Evolutionary conservation across 2,797 vertebrate species (phyloP).

Genomic region (Pelochelys cantorii): DNA sequence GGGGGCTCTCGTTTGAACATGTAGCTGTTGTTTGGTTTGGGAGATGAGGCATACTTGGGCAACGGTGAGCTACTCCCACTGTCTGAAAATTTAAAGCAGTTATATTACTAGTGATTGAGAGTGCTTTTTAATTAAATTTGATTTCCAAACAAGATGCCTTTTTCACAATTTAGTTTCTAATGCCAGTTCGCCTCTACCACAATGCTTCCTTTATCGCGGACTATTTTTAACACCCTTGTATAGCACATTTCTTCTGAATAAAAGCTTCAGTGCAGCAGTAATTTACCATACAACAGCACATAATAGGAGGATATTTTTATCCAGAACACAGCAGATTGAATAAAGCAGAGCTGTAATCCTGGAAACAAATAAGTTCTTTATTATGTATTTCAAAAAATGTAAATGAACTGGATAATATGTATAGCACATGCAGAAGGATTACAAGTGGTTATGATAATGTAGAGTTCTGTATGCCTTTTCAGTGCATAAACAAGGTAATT

Average conservation of each 20-base stretch:
- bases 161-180: constrained; percentile 66
- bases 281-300: constrained; percentile 55
- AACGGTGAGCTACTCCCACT: constrained; percentile 94
- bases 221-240: constrained; percentile 62
- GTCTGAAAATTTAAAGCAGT: constrained; percentile 89
- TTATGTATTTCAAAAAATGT: constrained; percentile 40
- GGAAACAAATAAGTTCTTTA: constrained; percentile 62
- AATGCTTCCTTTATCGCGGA: constrained; percentile 58
- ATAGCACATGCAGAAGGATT: constrained; percentile 51
- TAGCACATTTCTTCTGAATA: constrained; percentile 69
- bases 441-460: constrained; percentile 49
- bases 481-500: constrained; percentile 35
- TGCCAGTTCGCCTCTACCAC: constrained; percentile 59
- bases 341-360: constrained; percentile 68
- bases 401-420: constrained; percentile 56
- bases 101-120: constrained; percentile 85
- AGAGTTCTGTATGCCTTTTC: background rate
- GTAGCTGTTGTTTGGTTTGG: constrained; percentile 99
- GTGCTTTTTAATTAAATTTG: constrained; percentile 77
- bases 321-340: constrained; percentile 39
- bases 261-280: constrained; percentile 62
- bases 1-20: constrained; percentile 99
- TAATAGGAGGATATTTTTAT: constrained; percentile 68
- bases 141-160: constrained; percentile 80
- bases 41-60: constrained; percentile 96